Conservation (phyloP, 30 jellyfish, hydroid and myxozoan genomes). For the Aurelia aurita region DNA sequence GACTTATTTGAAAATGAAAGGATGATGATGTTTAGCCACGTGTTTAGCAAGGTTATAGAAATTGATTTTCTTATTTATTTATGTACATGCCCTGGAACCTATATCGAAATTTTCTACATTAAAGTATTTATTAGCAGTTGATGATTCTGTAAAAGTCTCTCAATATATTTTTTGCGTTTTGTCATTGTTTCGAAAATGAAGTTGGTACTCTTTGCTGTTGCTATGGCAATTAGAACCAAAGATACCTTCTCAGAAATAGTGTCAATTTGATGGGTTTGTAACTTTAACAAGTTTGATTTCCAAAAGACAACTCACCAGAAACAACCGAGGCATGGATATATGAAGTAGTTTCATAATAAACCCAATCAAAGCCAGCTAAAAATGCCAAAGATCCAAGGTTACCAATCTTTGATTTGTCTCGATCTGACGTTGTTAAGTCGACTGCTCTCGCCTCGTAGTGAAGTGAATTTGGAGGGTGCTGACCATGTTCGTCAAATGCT, state of each 20-base stretch:
- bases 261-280: not conserved
- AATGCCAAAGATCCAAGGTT: constrained; percentile 60
- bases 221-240: not conserved
- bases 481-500: constrained; percentile 74
- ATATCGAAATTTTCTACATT: too few relatives aligned
- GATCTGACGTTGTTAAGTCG: constrained; percentile 70
- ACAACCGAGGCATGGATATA: constrained; percentile 67
- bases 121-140: too few relatives aligned
- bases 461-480: constrained; percentile 71
- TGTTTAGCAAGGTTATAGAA: too few relatives aligned
- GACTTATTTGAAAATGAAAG: too few relatives aligned
- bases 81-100: too few relatives aligned
- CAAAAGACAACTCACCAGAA: constrained; percentile 17
- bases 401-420: constrained; percentile 65
- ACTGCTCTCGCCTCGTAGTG: constrained; percentile 86
- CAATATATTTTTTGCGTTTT: too few relatives aligned
- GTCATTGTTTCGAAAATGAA: too few relatives aligned
- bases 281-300: not conserved
- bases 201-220: too few relatives aligned
- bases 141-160: too few relatives aligned
- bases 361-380: constrained; percentile 75
- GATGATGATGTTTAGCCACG: too few relatives aligned
- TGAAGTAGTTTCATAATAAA: constrained; percentile 50
- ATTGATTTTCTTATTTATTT: too few relatives aligned
- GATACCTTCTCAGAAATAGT: not conserved